Base-by-base conservation (phyloP, 2,113 vertebrate genomes). In the Antigone vipio region DNA sequence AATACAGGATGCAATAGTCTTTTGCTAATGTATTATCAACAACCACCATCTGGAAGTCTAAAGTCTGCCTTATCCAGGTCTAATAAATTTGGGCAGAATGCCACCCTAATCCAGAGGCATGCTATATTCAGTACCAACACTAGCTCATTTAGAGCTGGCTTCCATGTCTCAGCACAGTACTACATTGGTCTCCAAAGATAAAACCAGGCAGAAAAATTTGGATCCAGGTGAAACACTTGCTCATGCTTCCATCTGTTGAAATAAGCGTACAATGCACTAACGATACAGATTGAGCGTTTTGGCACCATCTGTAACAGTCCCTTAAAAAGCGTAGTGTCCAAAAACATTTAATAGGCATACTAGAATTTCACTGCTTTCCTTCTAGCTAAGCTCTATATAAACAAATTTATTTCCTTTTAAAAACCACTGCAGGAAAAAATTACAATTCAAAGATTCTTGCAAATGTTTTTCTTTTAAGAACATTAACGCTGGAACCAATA, bases 231-330 rank as follows among this genome's bases (percentile, higher is more conserved):
- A 91, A 94, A 85, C 20, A 26, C 59, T 59, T 49, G 60, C 44
- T 87, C 11, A 4, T 3, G 20, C 35, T 79, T 80, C 82, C 30
- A 35, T 38, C 79, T 87, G 34, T 9, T 56, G 53, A 94, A 87
- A 53, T 24, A 89, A 91, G 60, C 0, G 2, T 44, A 81, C 50
- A 50, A 53, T 7, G 15, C 27, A 12, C 38, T 45, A 69, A 91
- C 0, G 0, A 89, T 17, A 86, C 24, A 72, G 52, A 53, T 2
- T 0, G 0, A 84, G 73, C 0, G 0, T 40, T 52, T 12, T 63
- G 69, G 84, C 87, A 89, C 60, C 47, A 38, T 22, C 50, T 44
- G 10, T 14, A 91, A 81, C 16, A 81, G 44, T 11, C 50, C 45
- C 30, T 88, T 71, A 38, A 47, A 85, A 60, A 89, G 77, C 17